These are phyloP conservation scores for Troilus luridus DNA, from an alignment of 2,888 invertebrate genomes.

Conservation along the genomic window DNA sequence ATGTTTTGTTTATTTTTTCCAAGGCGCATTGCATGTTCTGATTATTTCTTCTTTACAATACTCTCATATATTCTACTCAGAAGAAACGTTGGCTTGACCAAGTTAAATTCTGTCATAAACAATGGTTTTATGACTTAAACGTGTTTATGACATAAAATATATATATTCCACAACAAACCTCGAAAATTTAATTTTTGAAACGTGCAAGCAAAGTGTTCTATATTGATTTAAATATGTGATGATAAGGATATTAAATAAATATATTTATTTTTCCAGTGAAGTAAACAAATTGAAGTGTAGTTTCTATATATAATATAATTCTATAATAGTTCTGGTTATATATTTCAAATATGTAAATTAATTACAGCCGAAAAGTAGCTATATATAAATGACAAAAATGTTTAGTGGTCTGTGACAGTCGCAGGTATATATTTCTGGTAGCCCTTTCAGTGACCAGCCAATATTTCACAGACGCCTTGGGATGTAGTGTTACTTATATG, in stretches of 20 bases:
- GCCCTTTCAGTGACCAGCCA: slow-evolving; percentile 23
- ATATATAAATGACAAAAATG: background rate
- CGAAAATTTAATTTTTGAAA: no score
- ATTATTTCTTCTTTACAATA: background rate
- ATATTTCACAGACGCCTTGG: slow-evolving; percentile 31
- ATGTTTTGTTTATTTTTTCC: background rate
- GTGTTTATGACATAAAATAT: no score
- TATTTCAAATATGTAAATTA: no score
- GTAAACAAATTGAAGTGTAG: no score
- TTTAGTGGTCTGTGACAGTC: slow-evolving; percentile 11
- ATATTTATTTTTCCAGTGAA: no score
- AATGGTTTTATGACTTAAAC: no score
- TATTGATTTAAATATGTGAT: no score
- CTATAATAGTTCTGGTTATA: no score
- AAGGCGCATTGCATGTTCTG: background rate
- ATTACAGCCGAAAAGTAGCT: background rate
- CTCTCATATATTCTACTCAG: background rate
- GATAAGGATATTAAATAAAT: no score
- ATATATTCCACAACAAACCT: no score
- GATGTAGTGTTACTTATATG: slow-evolving; percentile 36
- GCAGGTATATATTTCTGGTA: slow-evolving; percentile 36
- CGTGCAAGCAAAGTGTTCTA: no score
- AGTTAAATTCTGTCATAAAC: background rate
- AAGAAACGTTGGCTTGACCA: background rate
- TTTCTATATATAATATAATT: no score